Evolutionary conservation across 2,113 vertebrate genomes (phyloP).

Genomic region (Lycocorax pyrrhopterus): DNA sequence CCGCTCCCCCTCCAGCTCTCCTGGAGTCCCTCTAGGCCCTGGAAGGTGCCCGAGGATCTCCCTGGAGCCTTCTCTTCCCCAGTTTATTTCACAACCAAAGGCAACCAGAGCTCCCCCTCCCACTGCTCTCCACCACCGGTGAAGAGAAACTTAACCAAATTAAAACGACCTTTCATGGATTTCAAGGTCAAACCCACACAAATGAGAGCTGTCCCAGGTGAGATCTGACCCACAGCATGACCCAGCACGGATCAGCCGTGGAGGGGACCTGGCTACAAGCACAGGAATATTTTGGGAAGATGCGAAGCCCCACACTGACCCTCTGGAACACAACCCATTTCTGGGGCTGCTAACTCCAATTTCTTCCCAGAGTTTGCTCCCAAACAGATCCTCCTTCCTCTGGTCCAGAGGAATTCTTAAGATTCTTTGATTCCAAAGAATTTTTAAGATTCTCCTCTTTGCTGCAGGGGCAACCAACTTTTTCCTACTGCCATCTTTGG

Average conservation of each 20-base stretch:
- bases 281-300: not conserved
- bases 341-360: fast-evolving
- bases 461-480: not conserved
- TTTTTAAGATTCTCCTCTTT: not conserved
- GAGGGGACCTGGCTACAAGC: not conserved
- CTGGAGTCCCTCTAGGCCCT: not conserved
- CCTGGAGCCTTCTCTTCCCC: not conserved
- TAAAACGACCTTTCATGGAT: fast-evolving
- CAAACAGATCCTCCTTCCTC: not conserved
- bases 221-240: not conserved
- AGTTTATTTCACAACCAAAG: not conserved
- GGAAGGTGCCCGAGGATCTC: not conserved
- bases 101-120: not conserved
- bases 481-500: not conserved
- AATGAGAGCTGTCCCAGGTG: not conserved
- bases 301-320: not conserved
- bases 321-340: not conserved
- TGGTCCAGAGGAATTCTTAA: not conserved
- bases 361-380: not conserved
- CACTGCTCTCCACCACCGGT: too few relatives aligned
- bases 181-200: not conserved
- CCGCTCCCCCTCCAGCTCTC: not conserved
- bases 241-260: fast-evolving
- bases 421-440: not conserved
- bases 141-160: not conserved